phyloP scores from a whole-genome alignment of 35 echinoderm and acorn worm species.

The Patiria miniata region DNA sequence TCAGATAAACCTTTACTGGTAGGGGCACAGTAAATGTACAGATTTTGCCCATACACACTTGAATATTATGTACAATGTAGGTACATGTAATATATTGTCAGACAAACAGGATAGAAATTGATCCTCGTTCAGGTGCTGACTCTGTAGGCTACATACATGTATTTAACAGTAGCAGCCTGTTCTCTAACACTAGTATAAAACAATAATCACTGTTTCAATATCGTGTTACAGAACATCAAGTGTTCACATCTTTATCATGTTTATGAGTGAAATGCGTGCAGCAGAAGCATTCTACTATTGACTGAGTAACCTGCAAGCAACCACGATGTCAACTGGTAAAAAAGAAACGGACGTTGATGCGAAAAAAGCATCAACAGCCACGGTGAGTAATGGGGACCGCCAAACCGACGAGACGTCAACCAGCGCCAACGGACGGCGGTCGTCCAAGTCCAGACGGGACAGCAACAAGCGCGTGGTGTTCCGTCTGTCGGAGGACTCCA shows the following conservation, averaged over 20 bases:
- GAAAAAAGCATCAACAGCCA: not conserved
- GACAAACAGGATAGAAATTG: too few species aligned
- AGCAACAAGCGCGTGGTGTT: not conserved
- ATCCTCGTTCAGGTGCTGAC: too few species aligned
- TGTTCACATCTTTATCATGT: too few species aligned
- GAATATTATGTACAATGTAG: too few species aligned
- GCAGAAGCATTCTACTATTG: not conserved
- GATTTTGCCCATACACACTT: too few species aligned
- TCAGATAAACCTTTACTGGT: too few species aligned
- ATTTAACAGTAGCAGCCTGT: too few species aligned
- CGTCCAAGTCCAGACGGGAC: not conserved
- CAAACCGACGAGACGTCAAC: not conserved
- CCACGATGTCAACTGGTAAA: not conserved
- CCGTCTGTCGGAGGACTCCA: not conserved
- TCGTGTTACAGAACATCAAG: not conserved
- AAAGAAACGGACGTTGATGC: not conserved
- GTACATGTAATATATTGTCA: too few species aligned
- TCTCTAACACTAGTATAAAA: too few species aligned
- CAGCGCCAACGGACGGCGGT: not conserved
- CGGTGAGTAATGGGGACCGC: not conserved
- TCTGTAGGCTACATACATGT: too few species aligned
- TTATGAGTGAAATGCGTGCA: not conserved
- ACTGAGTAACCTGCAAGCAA: not conserved
- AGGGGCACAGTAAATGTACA: too few species aligned
- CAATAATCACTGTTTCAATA: not conserved